Conservation (phyloP, 2,888 invertebrate genomes). For the Idaea biselata region DNA sequence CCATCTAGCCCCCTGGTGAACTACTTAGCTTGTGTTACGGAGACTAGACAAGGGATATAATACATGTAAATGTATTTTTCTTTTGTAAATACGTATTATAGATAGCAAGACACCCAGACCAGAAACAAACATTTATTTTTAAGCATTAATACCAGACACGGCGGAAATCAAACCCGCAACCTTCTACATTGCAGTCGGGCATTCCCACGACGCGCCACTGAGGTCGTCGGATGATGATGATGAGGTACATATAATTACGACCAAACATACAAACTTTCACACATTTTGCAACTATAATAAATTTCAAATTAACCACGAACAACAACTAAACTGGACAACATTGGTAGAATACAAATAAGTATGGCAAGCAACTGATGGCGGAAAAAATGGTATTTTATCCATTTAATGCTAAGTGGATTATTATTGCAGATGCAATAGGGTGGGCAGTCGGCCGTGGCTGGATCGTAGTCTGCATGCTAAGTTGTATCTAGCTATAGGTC, state of each 20-base stretch:
- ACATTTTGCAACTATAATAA: neutral
- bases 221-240: too few species aligned
- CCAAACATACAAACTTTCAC: neutral
- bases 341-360: constrained; percentile 15
- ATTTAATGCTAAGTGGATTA: constrained; percentile 13
- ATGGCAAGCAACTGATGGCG: constrained; percentile 9
- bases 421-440: constrained; percentile 11
- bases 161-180: too few species aligned
- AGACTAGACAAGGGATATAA: too few species aligned
- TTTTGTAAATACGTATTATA: too few species aligned
- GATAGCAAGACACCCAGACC: too few species aligned
- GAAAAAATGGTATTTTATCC: constrained; percentile 10
- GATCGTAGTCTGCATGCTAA: neutral
- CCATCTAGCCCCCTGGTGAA: too few species aligned
- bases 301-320: neutral
- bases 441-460: neutral
- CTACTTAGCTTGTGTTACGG: too few species aligned
- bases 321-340: neutral
- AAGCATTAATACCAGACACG: too few species aligned
- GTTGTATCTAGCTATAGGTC: neutral
- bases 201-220: too few species aligned
- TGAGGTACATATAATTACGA: neutral
- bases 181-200: too few species aligned
- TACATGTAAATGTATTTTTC: too few species aligned
- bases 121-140: too few species aligned